phyloP scores from a whole-genome alignment of 2,797 vertebrate species.

The Rhinophrynus dorsalis region DNA sequence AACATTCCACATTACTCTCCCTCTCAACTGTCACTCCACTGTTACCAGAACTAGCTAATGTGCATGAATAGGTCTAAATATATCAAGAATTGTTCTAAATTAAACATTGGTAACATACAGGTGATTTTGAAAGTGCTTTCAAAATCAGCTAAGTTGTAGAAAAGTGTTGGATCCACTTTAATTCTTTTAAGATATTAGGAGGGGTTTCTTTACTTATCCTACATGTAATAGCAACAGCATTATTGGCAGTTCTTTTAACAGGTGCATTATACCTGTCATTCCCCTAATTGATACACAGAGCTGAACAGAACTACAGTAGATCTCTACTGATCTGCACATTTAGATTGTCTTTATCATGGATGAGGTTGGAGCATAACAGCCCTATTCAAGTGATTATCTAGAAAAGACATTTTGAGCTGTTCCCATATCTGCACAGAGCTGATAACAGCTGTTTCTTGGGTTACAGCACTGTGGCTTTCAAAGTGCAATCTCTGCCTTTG shows the following conservation, averaged over 20 bases:
- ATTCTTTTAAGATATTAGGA: too few species aligned
- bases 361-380: conserved; percentile 73
- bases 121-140: too few species aligned
- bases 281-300: conserved; percentile 70
- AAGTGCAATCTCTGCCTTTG: conserved; percentile 66
- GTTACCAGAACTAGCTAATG: too few species aligned
- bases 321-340: conserved; percentile 61
- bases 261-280: conserved; percentile 63
- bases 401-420: conserved; percentile 70
- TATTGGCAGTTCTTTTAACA: conserved; percentile 62
- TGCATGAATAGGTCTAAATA: too few species aligned
- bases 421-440: conserved; percentile 73
- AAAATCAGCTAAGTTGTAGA: too few species aligned
- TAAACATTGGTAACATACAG: too few species aligned
- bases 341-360: conserved; percentile 65
- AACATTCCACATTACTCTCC: too few species aligned
- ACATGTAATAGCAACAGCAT: too few species aligned
- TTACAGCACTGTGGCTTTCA: conserved; percentile 59
- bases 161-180: too few species aligned
- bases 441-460: conserved; percentile 76
- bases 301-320: conserved; percentile 51
- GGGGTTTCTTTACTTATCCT: too few species aligned
- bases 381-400: conserved; percentile 76
- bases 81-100: too few species aligned
- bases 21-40: too few species aligned